Evolutionary conservation across 2,113 vertebrate genomes (phyloP).

Genomic region (Vulpes lagopus): DNA sequence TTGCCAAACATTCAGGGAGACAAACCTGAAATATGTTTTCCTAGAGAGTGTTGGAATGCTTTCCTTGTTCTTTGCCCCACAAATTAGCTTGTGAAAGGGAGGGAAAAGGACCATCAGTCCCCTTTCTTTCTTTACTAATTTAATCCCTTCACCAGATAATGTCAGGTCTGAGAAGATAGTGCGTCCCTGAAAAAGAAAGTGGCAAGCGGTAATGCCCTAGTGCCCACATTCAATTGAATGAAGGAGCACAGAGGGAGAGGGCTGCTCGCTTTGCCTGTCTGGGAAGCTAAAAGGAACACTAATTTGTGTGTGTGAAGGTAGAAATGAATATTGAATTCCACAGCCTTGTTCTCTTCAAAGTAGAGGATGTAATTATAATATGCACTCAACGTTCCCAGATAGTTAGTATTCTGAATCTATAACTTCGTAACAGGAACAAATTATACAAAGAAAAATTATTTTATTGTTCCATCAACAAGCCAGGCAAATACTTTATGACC

Average conservation of each 20-base stretch:
- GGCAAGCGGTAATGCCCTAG: neutral
- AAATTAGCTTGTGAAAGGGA: neutral
- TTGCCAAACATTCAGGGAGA: slow-evolving; percentile 64
- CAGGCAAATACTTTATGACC: slow-evolving; percentile 31
- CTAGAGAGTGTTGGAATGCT: neutral
- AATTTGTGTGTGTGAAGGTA: neutral
- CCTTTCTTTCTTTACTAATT: neutral
- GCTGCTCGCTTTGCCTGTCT: neutral
- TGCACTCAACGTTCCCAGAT: slow-evolving; percentile 7
- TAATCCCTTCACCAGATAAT: neutral
- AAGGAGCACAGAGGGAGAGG: neutral
- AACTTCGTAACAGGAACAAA: slow-evolving; percentile 40
- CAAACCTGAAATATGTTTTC: slow-evolving; percentile 59
- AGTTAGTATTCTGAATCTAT: slow-evolving; percentile 60
- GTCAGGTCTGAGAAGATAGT: neutral
- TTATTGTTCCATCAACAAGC: slow-evolving; percentile 52
- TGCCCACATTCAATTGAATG: neutral
- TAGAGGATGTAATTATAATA: slow-evolving; percentile 70
- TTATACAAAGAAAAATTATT: slow-evolving; percentile 61
- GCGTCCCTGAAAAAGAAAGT: neutral
- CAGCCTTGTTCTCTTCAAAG: slow-evolving; percentile 33
- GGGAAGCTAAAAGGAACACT: slow-evolving; percentile 23
- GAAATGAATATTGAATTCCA: slow-evolving; percentile 51
- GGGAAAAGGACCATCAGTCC: neutral
- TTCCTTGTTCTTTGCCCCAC: neutral